Base-by-base conservation (phyloP, 35 echinoderm and acorn worm genomes). In the Anneissia japonica region DNA sequence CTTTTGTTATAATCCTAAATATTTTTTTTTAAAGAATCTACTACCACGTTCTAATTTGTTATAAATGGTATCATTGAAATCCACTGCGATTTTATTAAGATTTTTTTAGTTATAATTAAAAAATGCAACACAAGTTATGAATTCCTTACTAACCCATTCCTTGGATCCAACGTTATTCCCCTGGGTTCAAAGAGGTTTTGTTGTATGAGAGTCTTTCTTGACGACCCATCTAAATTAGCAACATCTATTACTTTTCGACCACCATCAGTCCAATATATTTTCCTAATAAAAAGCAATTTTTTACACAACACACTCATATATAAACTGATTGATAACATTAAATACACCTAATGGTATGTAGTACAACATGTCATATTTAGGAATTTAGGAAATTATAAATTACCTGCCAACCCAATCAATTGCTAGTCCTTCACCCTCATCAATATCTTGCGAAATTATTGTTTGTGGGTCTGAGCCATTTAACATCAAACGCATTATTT, bases 351-450 rank as follows among this genome's bases (percentile, higher is more conserved):
- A n/a, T n/a, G n/a, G n/a, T n/a, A n/a, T n/a, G n/a, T n/a, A n/a
- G n/a, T n/a, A n/a, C n/a, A n/a, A n/a, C n/a, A n/a, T n/a, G n/a
- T n/a, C n/a, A n/a, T n/a, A n/a, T n/a, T n/a, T n/a, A n/a, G n/a
- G n/a, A n/a, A n/a, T n/a, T n/a, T n/a, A n/a, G n/a, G n/a, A n/a
- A n/a, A n/a, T n/a, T n/a, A n/a, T n/a, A n/a, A n/a, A n/a, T n/a
- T 77, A 96, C 93, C 87, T 96, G 73, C 86, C 83, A 84, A 92
- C 93, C 93, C 90, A 96, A 39, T 92, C 93, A 0, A 92, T 74
- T 3, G 93, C 88, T 0, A 96, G 72, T 16, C 93, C 90, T 85
- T 96, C 90, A 11, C 75, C 86, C 39, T 81, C 83, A 31, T 17
- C 21, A 0, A 96, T 79, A 51, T 46, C 39, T 30, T 92, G 86